Evolutionary conservation across 2,888 invertebrate species (phyloP).

Genomic region (Machimus rusticus): DNA sequence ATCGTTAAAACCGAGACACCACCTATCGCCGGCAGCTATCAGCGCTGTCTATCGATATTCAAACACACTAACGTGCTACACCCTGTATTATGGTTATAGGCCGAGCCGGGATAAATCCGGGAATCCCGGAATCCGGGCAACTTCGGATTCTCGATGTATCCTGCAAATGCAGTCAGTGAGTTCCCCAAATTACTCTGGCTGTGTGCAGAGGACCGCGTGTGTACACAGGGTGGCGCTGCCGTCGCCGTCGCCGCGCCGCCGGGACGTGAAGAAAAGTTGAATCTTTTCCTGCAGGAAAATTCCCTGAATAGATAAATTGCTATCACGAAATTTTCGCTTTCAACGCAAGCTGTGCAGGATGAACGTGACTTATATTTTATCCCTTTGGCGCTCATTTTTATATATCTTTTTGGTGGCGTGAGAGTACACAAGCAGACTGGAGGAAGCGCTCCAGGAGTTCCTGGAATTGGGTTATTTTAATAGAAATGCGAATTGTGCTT

Average conservation of each 20-base stretch:
- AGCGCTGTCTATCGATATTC: conserved; percentile 9
- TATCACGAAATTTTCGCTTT: conserved; percentile 45
- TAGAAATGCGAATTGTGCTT: conserved; percentile 2
- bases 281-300: conserved; percentile 31
- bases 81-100: not conserved
- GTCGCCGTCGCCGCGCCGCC: not conserved
- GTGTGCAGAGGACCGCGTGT: not conserved
- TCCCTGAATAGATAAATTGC: conserved; percentile 44
- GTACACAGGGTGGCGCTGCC: not conserved
- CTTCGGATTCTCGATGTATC: not conserved
- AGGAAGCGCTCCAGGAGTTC: not conserved
- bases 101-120: not conserved
- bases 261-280: conserved; percentile 30
- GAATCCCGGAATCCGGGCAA: not conserved
- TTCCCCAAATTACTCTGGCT: conserved; percentile 7
- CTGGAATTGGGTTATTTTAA: conserved; percentile 24
- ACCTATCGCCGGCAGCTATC: conserved; percentile 9
- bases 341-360: conserved; percentile 43
- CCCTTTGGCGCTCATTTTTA: conserved; percentile 33
- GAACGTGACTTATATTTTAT: conserved; percentile 44
- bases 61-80: not conserved
- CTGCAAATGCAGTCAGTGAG: conserved; percentile 12
- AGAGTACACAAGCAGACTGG: not conserved
- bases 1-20: not conserved
- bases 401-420: conserved; percentile 21